Evolutionary conservation across 2,797 vertebrate species (phyloP), one percentile per base, ranked within the genome.

Genomic region (Gobionotothen gibberifrons): DNA sequence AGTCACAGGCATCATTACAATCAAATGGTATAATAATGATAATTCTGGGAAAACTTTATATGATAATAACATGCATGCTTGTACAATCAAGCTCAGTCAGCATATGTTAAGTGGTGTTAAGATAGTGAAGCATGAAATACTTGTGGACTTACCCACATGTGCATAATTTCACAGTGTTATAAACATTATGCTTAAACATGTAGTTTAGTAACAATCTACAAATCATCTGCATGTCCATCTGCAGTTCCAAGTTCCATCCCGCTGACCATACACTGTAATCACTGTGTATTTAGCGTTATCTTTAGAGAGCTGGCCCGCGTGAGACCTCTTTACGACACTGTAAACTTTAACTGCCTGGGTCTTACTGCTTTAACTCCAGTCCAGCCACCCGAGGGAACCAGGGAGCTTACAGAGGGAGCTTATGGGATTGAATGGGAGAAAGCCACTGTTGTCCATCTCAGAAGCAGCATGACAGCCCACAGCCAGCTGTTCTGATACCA

Each of bases 281-380:
- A 90, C 88, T 85, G 86, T 85, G 90, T 90, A 85, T 91, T 93
- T 90, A 93, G 85, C 83, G 89, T 92, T 93, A 90, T 91, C 91
- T 93, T 92, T 90, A 89, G 90, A 90, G 85, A 83, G 82, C 83
- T 92, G 88, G 87, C 85, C 85, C 72, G 76, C 46, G 78, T 87
- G 83, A 81, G 82, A 91, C 85, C 84, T 85, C 86, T 93, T 94
- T 93, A 94, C 78, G 90, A 89, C 89, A 84, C 81, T 90, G 90
- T 93, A 93, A 93, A 94, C 87, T 93, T 93, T 94, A 92, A 94
- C 87, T 87, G 91, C 90, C 82, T 74, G 65, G 82, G 89, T 88
- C 91, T 89, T 85, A 88, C 82, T 88, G 89, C 82, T 87, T 90
- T 84, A 88, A 87, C 85, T 87, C 87, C 62, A 76, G 72, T 84